These are phyloP conservation scores for Scortum barcoo DNA, from an alignment of 2,113 vertebrate genomes.

Conservation along the genomic window DNA sequence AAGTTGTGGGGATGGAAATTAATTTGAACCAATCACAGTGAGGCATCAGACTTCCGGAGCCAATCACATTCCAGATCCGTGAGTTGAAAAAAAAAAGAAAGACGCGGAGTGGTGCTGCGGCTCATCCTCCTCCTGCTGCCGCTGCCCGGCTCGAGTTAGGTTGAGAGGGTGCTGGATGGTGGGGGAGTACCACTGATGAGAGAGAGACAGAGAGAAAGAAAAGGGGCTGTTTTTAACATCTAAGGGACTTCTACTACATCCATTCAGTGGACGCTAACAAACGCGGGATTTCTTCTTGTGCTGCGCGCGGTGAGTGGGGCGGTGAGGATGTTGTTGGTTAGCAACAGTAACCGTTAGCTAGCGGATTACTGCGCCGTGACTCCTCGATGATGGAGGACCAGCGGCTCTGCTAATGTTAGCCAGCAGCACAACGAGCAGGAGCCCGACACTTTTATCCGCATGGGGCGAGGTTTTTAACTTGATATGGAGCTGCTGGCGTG, in stretches of 20 bases:
- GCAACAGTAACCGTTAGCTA: slow-evolving; percentile 69
- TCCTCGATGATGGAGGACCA: slow-evolving; percentile 81
- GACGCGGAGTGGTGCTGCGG: slow-evolving; percentile 44
- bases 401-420: slow-evolving; percentile 70
- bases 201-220: slow-evolving; percentile 70
- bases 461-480: no score
- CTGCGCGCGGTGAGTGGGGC: slow-evolving; percentile 79
- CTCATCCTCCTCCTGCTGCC: slow-evolving; percentile 49
- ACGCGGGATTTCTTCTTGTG: slow-evolving; percentile 34
- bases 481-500: not conserved
- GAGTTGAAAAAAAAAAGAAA: not conserved
- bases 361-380: slow-evolving; percentile 84
- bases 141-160: slow-evolving; percentile 78
- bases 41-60: slow-evolving; percentile 26
- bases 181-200: slow-evolving; percentile 83
- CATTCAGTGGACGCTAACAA: slow-evolving; percentile 38
- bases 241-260: slow-evolving; percentile 37
- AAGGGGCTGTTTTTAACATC: slow-evolving; percentile 56
- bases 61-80: slow-evolving; percentile 68
- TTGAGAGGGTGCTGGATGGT: slow-evolving; percentile 80
- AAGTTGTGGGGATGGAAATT: slow-evolving; percentile 64
- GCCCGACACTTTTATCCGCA: no score
- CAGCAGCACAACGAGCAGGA: no score
- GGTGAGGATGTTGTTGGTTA: slow-evolving; percentile 50
- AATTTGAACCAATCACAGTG: slow-evolving; percentile 69